These are phyloP conservation scores for Hydractinia symbiolongicarpus DNA, from an alignment of 30 jellyfish, hydroid and myxozoan genomes.

Conservation along the genomic window DNA sequence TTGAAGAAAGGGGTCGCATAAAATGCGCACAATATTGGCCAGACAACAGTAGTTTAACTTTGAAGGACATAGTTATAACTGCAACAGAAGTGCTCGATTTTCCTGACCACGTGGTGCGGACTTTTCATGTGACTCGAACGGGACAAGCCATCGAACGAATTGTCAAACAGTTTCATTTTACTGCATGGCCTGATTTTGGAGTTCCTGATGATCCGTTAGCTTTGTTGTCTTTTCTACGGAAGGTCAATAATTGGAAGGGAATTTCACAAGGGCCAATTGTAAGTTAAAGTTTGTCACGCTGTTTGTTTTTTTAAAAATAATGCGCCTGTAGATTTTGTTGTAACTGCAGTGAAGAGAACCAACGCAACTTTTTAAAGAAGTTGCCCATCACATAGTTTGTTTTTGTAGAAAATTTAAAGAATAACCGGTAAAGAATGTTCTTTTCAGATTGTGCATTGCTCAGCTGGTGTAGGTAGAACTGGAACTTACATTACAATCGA, in stretches of 20 bases:
- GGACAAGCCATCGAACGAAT: slow-evolving; percentile 84
- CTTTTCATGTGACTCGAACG: slow-evolving; percentile 67
- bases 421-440: no score
- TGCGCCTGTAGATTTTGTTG: no score
- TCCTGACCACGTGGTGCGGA: slow-evolving; percentile 78
- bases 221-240: slow-evolving; percentile 58
- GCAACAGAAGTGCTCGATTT: slow-evolving; percentile 54
- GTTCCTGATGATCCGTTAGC: slow-evolving; percentile 87
- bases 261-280: slow-evolving; percentile 44
- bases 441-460: slow-evolving; percentile 80
- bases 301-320: no score
- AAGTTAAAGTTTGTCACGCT: background rate
- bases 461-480: slow-evolving; percentile 98
- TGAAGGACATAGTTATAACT: slow-evolving; percentile 60
- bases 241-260: slow-evolving; percentile 80
- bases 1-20: slow-evolving; percentile 75
- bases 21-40: slow-evolving; percentile 99
- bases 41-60: slow-evolving; percentile 55
- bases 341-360: no score
- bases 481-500: slow-evolving; percentile 90
- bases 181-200: slow-evolving; percentile 97
- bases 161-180: slow-evolving; percentile 82
- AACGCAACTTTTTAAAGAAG: no score
- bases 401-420: no score
- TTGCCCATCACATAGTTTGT: no score